Conservation (phyloP, 2,113 vertebrate species). For the Heliornis fulica region DNA sequence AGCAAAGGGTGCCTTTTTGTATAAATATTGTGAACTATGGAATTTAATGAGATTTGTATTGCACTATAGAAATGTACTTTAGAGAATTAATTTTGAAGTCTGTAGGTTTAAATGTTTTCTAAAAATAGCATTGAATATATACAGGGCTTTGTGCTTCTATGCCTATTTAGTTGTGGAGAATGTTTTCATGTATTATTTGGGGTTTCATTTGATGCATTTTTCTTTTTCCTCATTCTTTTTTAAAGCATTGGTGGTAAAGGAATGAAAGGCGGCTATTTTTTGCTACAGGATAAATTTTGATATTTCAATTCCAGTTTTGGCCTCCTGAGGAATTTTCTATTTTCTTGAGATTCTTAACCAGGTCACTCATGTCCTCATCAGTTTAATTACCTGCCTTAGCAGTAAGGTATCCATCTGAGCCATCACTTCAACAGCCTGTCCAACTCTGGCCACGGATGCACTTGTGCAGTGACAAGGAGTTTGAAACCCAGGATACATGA, state of each 20-base stretch:
- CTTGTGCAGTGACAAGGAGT: background rate
- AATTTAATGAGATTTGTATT: slow-evolving; percentile 57
- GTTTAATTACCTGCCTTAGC: slow-evolving; percentile 44
- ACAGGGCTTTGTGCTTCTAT: slow-evolving; percentile 46
- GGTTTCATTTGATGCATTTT: slow-evolving; percentile 38
- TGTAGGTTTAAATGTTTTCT: slow-evolving; percentile 56
- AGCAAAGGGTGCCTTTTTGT: slow-evolving; percentile 6
- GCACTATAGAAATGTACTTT: slow-evolving; percentile 26
- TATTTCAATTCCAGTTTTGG: slow-evolving; percentile 59
- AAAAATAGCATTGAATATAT: slow-evolving; percentile 48
- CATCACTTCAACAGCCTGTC: background rate
- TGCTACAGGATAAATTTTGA: slow-evolving; percentile 51
- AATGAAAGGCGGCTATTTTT: slow-evolving; percentile 64
- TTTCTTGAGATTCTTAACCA: slow-evolving; percentile 51
- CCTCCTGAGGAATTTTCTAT: slow-evolving; percentile 60
- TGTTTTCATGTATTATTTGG: slow-evolving; percentile 69
- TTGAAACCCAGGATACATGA: background rate
- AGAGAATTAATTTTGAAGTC: slow-evolving; percentile 61
- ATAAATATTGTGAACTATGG: slow-evolving; percentile 32
- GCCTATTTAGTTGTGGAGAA: slow-evolving; percentile 50
- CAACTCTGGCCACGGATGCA: background rate
- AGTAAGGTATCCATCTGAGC: background rate
- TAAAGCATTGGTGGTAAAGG: slow-evolving; percentile 41
- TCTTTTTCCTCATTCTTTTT: slow-evolving; percentile 33
- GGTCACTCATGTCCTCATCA: background rate